Conservation (phyloP, 2,113 vertebrate genomes). For the Spilogale gracilis region DNA sequence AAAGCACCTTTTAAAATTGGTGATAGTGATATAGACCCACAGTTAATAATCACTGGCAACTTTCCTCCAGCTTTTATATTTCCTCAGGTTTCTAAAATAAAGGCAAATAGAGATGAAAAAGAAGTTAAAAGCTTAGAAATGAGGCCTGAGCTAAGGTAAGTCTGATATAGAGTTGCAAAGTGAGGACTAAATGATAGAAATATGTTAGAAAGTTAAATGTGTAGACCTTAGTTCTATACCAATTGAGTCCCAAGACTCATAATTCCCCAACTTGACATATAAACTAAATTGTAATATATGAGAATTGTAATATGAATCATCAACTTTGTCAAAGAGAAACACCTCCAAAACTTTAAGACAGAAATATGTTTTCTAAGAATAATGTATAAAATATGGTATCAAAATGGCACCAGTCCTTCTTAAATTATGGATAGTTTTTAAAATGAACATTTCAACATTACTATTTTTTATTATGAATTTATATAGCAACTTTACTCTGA, state of each 20-base stretch:
- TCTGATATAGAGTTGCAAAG: not conserved
- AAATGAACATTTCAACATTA: conserved; percentile 10
- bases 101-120: not conserved
- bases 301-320: not conserved
- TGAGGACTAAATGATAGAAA: not conserved
- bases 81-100: not conserved
- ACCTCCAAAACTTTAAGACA: not conserved
- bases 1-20: not conserved
- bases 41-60: not conserved
- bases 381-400: not conserved
- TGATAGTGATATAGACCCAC: not conserved
- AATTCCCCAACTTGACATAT: not conserved
- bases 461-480: conserved; percentile 11
- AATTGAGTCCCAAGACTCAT: not conserved
- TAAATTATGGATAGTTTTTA: conserved; percentile 20
- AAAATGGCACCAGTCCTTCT: not conserved
- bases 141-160: not conserved
- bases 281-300: not conserved
- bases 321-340: not conserved
- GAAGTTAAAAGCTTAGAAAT: not conserved
- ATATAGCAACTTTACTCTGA: not conserved
- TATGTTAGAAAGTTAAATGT: not conserved
- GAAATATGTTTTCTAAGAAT: not conserved
- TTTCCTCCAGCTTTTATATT: not conserved
- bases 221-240: not conserved